Conservation (phyloP, 2,797 vertebrate genomes). For the Fratercula arctica region DNA sequence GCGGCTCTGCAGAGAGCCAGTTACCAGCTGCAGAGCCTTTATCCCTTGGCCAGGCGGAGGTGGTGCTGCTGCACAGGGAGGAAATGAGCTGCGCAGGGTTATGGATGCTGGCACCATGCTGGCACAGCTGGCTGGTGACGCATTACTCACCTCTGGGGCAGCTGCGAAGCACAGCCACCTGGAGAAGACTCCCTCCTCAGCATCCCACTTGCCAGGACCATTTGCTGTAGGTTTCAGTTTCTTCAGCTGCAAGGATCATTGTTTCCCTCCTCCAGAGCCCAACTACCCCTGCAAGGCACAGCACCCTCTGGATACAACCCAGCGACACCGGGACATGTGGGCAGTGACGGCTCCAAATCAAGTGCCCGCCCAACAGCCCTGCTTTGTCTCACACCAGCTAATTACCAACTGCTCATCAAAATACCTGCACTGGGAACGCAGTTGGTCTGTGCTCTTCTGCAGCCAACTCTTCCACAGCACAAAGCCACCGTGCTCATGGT, state of each 20-base stretch:
- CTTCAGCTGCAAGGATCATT: background rate
- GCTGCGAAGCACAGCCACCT: background rate
- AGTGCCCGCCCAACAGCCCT: background rate
- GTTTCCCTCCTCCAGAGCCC: background rate
- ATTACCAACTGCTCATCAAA: background rate
- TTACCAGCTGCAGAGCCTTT: background rate
- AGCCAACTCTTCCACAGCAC: background rate
- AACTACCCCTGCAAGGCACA: background rate
- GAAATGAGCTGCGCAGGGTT: background rate
- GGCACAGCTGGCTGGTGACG: background rate
- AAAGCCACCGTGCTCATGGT: background rate
- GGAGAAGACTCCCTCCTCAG: background rate
- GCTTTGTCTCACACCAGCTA: background rate
- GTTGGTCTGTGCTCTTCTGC: background rate
- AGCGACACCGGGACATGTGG: accelerated
- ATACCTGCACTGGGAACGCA: accelerated
- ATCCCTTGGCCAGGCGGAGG: background rate
- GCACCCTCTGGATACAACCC: background rate
- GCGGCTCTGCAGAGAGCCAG: background rate
- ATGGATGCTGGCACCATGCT: background rate
- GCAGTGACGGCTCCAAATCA: accelerated
- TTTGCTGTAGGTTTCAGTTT: background rate
- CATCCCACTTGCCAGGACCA: background rate
- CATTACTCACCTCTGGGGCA: accelerated
- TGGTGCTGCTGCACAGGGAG: background rate